Evolutionary conservation across 2,888 invertebrate species (phyloP).

Genomic region (Balanococcus diminutus): DNA sequence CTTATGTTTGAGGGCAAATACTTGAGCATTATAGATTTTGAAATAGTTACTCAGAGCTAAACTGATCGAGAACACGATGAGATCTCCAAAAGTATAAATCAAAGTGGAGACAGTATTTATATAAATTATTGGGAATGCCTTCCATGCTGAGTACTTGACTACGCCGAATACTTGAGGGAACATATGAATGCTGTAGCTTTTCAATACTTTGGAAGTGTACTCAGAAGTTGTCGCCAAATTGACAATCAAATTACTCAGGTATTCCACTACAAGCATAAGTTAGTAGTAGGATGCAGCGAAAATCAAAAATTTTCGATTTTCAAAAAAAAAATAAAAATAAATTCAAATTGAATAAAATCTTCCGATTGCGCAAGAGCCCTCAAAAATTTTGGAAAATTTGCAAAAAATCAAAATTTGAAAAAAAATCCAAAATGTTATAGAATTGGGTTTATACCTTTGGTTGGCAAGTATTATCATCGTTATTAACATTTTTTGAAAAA

Average conservation of each 20-base stretch:
- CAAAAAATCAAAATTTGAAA: no score
- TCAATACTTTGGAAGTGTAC: conserved; percentile 47
- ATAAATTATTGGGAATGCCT: conserved; percentile 53
- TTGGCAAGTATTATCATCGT: no score
- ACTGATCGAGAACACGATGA: conserved; percentile 56
- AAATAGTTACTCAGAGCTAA: conserved; percentile 57
- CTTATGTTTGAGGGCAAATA: conserved; percentile 41
- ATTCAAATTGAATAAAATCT: no score
- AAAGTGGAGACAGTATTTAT: conserved; percentile 56
- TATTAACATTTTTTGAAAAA: no score
- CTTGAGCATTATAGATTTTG: conserved; percentile 51
- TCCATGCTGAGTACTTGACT: conserved; percentile 53
- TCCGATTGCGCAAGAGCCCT: no score
- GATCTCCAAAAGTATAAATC: conserved; percentile 56
- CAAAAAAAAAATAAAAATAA: not conserved
- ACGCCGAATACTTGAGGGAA: conserved; percentile 56
- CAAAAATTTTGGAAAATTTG: no score
- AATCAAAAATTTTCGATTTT: not conserved
- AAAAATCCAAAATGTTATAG: no score
- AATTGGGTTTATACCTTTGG: no score
- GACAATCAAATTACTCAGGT: conserved; percentile 53
- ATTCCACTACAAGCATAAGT: no score
- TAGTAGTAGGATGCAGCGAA: no score
- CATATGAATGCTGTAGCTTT: conserved; percentile 53
- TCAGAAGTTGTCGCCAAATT: conserved; percentile 49